These are phyloP conservation scores for Synanthedon tipuliformis DNA, from an alignment of 2,888 invertebrate species.

Conservation along the genomic window DNA sequence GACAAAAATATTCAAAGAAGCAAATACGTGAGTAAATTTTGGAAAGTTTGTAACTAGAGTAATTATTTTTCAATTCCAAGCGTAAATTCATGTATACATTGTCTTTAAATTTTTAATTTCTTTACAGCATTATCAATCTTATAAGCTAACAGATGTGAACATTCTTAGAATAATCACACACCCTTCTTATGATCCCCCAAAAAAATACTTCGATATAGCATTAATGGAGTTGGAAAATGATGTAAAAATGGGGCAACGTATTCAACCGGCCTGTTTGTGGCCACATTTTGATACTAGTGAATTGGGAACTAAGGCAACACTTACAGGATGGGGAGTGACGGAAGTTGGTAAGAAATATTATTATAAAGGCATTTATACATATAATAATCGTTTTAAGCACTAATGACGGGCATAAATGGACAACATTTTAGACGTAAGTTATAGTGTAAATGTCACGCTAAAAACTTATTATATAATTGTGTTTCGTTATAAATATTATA, in stretches of 20 bases:
- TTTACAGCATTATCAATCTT: slow-evolving; percentile 10
- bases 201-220: slow-evolving; percentile 42
- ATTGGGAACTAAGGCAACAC: slow-evolving; percentile 19
- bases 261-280: slow-evolving; percentile 47
- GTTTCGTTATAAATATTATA: too few relatives aligned
- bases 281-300: slow-evolving; percentile 12
- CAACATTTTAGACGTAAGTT: too few relatives aligned
- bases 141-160: slow-evolving; percentile 15
- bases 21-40: background rate
- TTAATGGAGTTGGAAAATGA: slow-evolving; percentile 26
- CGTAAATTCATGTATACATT: background rate
- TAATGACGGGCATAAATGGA: too few relatives aligned
- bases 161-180: slow-evolving; percentile 30
- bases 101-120: background rate
- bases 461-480: too few relatives aligned
- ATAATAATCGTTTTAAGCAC: too few relatives aligned
- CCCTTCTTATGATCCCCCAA: slow-evolving; percentile 31
- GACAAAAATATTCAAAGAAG: slow-evolving; percentile 9
- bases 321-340: slow-evolving; percentile 44
- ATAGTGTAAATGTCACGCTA: too few relatives aligned
- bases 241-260: slow-evolving; percentile 19
- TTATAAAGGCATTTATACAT: too few relatives aligned
- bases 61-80: background rate
- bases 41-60: background rate
- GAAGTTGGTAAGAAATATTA: slow-evolving; percentile 20